phyloP scores from a whole-genome alignment of 2,113 vertebrate species.

The Coregonus clupeaformis region DNA sequence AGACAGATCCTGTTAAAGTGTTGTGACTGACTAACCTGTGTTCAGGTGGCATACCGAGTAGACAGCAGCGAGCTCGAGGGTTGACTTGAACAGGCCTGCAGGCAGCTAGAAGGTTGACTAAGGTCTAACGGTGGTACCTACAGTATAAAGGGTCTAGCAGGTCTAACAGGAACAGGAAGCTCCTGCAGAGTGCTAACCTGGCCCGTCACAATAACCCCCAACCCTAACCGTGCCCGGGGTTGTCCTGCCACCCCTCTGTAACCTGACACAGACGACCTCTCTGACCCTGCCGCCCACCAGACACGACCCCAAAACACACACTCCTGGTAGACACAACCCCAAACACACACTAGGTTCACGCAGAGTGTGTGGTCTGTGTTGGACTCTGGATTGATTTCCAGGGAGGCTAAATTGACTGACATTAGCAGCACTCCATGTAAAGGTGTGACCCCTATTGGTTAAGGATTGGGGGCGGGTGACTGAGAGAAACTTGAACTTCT shows the following conservation, averaged over 20 bases:
- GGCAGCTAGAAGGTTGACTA: background rate
- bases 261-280: slow-evolving; percentile 59
- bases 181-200: slow-evolving; percentile 43
- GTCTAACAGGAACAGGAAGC: slow-evolving; percentile 29
- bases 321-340: no score
- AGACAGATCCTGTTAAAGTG: background rate
- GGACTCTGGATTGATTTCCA: background rate
- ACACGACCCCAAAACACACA: slow-evolving; percentile 33
- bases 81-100: no score
- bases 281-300: slow-evolving; percentile 50
- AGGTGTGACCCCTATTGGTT: slow-evolving; percentile 19
- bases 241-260: slow-evolving; percentile 58
- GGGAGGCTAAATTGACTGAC: background rate
- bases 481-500: no score
- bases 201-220: slow-evolving; percentile 70
- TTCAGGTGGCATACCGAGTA: slow-evolving; percentile 19
- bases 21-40: background rate
- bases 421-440: background rate
- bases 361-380: background rate
- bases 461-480: background rate
- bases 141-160: no score
- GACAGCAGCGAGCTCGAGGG: no score
- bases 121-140: no score
- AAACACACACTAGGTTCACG: background rate
- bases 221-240: slow-evolving; percentile 53